Evolutionary conservation across 2,113 vertebrate genomes (phyloP).

Genomic region (Urocitellus parryii): DNA sequence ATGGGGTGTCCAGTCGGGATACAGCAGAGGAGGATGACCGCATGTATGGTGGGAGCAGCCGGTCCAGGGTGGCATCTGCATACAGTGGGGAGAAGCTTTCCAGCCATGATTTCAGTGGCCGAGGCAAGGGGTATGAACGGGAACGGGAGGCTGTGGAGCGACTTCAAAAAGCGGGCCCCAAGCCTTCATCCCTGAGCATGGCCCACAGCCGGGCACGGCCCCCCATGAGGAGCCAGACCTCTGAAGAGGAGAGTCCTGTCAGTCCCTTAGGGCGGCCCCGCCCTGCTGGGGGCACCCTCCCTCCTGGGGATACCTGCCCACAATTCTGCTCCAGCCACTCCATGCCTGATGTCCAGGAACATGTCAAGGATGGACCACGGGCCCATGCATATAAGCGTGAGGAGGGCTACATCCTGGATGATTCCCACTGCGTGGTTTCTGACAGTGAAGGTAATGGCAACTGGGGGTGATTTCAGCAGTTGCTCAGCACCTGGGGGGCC

Average conservation of each 20-base stretch:
- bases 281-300: constrained; percentile 87
- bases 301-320: constrained; percentile 93
- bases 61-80: constrained; percentile 92
- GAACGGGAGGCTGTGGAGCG: constrained; percentile 91
- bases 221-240: constrained; percentile 94
- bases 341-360: constrained; percentile 98
- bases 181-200: constrained; percentile 89
- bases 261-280: constrained; percentile 95
- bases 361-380: constrained; percentile 96
- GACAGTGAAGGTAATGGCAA: constrained; percentile 99
- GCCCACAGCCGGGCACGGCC: constrained; percentile 91
- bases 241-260: constrained; percentile 96
- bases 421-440: constrained; percentile 98
- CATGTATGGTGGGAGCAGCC: constrained; percentile 89
- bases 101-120: constrained; percentile 89
- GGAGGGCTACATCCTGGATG: constrained; percentile 97
- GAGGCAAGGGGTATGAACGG: constrained; percentile 95
- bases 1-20: constrained; percentile 91
- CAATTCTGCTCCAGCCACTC: constrained; percentile 99
- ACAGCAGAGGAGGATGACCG: constrained; percentile 94
- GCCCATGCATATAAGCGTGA: constrained; percentile 97
- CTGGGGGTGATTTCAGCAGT: constrained; percentile 91
- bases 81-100: constrained; percentile 96
- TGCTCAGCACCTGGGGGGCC: constrained; percentile 82
- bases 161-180: constrained; percentile 91